Evolutionary conservation across 1,140 invertebrate genomes (phyloP), one percentile per base, ranked within the genome.

Genomic region (Sinella curviseta): DNA sequence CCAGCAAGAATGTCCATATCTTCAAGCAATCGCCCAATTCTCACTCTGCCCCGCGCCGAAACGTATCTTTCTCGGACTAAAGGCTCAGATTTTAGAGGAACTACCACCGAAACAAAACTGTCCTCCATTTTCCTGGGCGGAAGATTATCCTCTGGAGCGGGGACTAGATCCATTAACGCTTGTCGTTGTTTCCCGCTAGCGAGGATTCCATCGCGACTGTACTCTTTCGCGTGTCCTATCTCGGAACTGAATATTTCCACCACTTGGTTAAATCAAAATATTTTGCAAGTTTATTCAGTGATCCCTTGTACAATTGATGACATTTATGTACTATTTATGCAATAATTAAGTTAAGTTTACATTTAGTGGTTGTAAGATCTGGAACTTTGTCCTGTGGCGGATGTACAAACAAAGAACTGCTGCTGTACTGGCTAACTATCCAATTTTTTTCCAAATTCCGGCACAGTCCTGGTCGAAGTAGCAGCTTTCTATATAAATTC

Each of bases 1-100:
- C 91, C 90, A 76, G 93, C 92, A 89, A 94, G 93, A 77, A 92
- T 89, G 86, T 95, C 93, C 86, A 95, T 90, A 85, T 94, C 93
- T 87, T 95, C 93, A 77, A 94, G 86, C 1, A 95, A 87, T 78
- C 93, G 87, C 16, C 93, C 93, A 82, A 93, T 86, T 78, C 94
- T 87, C 1, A 94, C 90, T 78, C 88, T 88, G 0, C 92, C 90
- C 78, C 90, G 85, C 82, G 89, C 90, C 16, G 91, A 92, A 0
- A 91, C 88, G 85, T 94, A 94, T 84, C 91, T 90, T 79, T 94
- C 91, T 82, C 92, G 89, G 14, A 93, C 84, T 1, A 83, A 80
- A 0, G 86, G 82, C 85, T 94, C 88, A 1, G 86, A 87, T 24
- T 89, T 90, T 1, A 95, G 85, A 0, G 93, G 93, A 80, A 95